Evolutionary conservation across 2,113 vertebrate genomes (phyloP).

Genomic region (Psammodynastes pulverulentus): DNA sequence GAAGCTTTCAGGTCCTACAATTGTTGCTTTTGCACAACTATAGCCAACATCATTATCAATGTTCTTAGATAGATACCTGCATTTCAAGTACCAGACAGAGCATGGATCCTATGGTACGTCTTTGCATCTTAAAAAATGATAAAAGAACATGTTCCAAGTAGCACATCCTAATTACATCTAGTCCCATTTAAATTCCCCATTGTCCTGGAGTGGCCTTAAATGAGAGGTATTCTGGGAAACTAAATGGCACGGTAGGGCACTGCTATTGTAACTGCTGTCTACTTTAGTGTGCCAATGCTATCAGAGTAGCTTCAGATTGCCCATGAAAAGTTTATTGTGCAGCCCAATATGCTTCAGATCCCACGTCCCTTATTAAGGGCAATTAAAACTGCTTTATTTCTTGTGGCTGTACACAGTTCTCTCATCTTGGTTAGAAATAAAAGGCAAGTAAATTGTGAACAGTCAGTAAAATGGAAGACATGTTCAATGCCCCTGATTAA

Average conservation of each 20-base stretch:
- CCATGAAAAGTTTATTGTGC: background rate
- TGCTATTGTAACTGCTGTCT: background rate
- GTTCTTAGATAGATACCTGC: background rate
- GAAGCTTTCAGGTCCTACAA: background rate
- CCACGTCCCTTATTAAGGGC: background rate
- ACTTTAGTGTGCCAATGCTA: background rate
- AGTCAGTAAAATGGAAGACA: background rate
- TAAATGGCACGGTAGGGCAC: background rate
- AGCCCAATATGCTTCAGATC: background rate
- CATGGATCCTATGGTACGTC: background rate
- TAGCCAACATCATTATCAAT: background rate
- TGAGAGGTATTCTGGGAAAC: background rate
- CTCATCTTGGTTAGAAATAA: background rate
- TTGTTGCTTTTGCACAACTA: background rate
- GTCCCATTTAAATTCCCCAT: background rate
- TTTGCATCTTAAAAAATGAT: background rate
- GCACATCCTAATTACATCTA: background rate
- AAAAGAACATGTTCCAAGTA: background rate
- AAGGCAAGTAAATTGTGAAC: background rate
- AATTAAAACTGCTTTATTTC: background rate
- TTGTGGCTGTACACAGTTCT: background rate
- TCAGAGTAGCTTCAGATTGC: background rate
- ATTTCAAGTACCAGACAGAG: background rate
- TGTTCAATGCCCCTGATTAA: background rate
- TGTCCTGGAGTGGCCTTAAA: background rate